phyloP scores from a whole-genome alignment of 2,113 vertebrate genomes.

The Galbula dea region DNA sequence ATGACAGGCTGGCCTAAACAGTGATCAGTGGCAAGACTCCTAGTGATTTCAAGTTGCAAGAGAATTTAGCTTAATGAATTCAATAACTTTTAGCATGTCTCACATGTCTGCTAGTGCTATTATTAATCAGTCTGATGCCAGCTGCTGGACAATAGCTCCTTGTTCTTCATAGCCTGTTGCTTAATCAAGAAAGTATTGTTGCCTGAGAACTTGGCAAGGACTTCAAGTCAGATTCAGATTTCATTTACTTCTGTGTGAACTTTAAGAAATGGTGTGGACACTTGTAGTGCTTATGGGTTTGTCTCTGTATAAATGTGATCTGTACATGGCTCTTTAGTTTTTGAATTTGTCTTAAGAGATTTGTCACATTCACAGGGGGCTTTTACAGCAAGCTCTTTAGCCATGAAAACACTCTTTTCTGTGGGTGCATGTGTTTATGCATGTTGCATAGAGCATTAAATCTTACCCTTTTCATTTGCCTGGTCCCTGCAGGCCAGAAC shows the following conservation, averaged over 20 bases:
- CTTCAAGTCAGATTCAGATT: conserved; percentile 28
- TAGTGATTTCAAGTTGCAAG: conserved; percentile 3
- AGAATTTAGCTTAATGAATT: conserved; percentile 44
- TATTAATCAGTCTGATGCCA: conserved; percentile 45
- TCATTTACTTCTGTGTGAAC: conserved; percentile 14
- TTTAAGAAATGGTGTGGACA: background rate
- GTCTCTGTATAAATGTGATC: background rate
- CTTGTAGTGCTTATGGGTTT: background rate
- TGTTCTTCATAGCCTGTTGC: conserved; percentile 2
- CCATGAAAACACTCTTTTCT: background rate
- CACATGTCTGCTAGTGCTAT: background rate
- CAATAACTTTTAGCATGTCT: conserved; percentile 41
- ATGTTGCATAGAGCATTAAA: conserved; percentile 15
- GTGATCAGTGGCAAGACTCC: background rate
- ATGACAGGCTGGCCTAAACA: background rate
- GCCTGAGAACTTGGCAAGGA: conserved; percentile 32
- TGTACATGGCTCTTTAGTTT: background rate
- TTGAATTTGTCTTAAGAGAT: background rate
- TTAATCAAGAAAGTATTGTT: conserved; percentile 60
- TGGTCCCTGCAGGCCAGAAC: conserved; percentile 29
- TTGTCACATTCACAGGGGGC: background rate
- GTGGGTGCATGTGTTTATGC: background rate
- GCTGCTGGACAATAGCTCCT: conserved; percentile 38
- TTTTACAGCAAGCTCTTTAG: background rate
- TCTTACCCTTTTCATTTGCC: conserved; percentile 41